Percentiles rank a stretch among this genome's conserved stretches.
Conservation (phyloP, 2,797 vertebrate species). For the Pseudochirops cupreus region DNA sequence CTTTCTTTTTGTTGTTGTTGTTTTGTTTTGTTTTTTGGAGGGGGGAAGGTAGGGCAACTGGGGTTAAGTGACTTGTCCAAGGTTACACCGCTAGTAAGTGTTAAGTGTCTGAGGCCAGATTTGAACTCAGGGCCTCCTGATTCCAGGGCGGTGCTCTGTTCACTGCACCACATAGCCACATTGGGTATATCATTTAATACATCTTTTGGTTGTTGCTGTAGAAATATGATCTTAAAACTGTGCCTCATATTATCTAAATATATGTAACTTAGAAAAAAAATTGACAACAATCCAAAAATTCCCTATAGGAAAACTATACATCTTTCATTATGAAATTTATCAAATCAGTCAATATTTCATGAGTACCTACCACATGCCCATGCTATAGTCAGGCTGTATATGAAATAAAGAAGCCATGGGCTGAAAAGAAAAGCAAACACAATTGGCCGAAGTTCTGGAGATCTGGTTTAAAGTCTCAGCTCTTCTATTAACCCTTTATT, state of each 20-base stretch:
- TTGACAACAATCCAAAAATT: not conserved
- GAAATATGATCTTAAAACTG: not conserved
- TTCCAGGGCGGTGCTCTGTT: too few relatives aligned
- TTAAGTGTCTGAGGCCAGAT: too few relatives aligned
- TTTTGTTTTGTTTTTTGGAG: too few relatives aligned
- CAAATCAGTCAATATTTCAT: not conserved
- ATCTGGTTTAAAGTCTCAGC: not conserved
- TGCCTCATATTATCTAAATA: not conserved
- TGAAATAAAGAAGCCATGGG: not conserved
- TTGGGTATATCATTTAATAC: not conserved
- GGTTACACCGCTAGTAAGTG: too few relatives aligned
- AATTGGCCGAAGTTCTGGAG: not conserved
- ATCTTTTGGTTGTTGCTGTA: not conserved
- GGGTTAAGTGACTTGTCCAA: too few relatives aligned
- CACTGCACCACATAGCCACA: too few relatives aligned
- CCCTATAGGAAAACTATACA: not conserved
- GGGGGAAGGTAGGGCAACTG: too few relatives aligned
- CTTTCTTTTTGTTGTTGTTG: not conserved
- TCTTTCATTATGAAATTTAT: not conserved
- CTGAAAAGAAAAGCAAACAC: not conserved
- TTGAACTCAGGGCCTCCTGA: too few relatives aligned
- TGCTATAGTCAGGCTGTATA: not conserved
- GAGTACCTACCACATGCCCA: not conserved
- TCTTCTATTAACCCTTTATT: not conserved
- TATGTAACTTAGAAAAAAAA: constrained; percentile 23